These are phyloP conservation scores for Galerucella calmariensis DNA, from an alignment of 2,888 invertebrate genomes.

Conservation along the genomic window DNA sequence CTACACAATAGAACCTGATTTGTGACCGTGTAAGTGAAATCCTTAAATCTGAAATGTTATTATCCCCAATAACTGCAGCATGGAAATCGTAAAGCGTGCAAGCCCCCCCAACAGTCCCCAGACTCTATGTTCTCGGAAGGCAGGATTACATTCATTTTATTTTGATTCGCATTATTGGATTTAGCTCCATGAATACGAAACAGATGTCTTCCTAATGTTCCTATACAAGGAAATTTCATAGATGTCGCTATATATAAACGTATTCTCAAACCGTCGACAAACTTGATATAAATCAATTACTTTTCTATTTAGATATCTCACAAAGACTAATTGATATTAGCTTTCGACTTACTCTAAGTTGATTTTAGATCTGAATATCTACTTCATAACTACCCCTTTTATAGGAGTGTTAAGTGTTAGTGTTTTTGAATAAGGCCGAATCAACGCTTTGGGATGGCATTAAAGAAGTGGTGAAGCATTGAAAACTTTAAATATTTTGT, in stretches of 20 bases:
- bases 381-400: conserved; percentile 12
- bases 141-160: conserved; percentile 49
- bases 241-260: conserved; percentile 28
- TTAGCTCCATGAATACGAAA: conserved; percentile 48
- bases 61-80: conserved; percentile 33
- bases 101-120: conserved; percentile 12
- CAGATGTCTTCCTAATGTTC: conserved; percentile 48
- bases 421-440: neutral
- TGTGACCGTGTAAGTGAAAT: conserved; percentile 28
- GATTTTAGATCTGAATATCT: conserved; percentile 21
- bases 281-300: conserved; percentile 37
- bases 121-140: conserved; percentile 34
- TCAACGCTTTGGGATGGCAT: neutral
- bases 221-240: conserved; percentile 37
- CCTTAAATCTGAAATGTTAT: conserved; percentile 30
- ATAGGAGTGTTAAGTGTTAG: neutral
- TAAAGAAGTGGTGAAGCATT: neutral
- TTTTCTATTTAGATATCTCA: conserved; percentile 30
- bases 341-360: conserved; percentile 5
- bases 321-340: conserved; percentile 26
- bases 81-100: conserved; percentile 34
- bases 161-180: conserved; percentile 51
- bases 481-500: too few relatives aligned
- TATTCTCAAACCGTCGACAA: conserved; percentile 27
- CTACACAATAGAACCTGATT: conserved; percentile 25